phyloP scores from a whole-genome alignment of 2,113 vertebrate species.

The Ophiodon elongatus region DNA sequence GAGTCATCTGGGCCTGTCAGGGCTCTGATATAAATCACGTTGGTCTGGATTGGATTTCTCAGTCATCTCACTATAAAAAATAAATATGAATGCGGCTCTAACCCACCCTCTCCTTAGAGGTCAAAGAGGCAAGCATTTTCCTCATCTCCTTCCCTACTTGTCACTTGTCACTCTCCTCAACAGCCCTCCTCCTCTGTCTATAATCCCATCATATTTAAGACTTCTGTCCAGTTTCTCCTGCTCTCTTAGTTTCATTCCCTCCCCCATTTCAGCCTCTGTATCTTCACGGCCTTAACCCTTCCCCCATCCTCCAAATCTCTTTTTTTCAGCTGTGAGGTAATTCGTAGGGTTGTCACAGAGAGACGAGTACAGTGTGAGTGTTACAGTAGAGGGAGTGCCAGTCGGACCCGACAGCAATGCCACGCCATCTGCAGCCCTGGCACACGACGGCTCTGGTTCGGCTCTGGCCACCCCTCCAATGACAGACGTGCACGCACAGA shows the following conservation, averaged over 20 bases:
- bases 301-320: constrained; percentile 37
- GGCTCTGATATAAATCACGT: constrained; percentile 58
- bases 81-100: constrained; percentile 25
- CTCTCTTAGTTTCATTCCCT: constrained; percentile 34
- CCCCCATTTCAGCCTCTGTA: constrained; percentile 35
- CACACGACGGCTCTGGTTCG: constrained; percentile 56
- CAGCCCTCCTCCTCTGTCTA: constrained; percentile 9
- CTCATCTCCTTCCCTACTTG: constrained; percentile 15
- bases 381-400: constrained; percentile 77
- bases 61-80: constrained; percentile 1
- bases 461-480: constrained; percentile 51
- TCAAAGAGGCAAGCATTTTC: constrained; percentile 33
- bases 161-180: constrained; percentile 27
- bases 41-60: constrained; percentile 62
- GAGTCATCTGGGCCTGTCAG: constrained; percentile 60
- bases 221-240: constrained; percentile 36
- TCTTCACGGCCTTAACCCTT: constrained; percentile 10
- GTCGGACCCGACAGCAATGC: constrained; percentile 61
- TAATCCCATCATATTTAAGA: constrained; percentile 59
- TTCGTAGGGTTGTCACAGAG: constrained; percentile 16
- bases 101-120: constrained; percentile 37
- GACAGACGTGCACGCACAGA: constrained; percentile 47
- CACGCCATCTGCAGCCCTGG: constrained; percentile 85
- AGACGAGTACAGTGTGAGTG: constrained; percentile 61
- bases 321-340: constrained; percentile 31